Evolutionary conservation across 2,113 vertebrate species (phyloP).

Genomic region (Chlamydotis undulata): DNA sequence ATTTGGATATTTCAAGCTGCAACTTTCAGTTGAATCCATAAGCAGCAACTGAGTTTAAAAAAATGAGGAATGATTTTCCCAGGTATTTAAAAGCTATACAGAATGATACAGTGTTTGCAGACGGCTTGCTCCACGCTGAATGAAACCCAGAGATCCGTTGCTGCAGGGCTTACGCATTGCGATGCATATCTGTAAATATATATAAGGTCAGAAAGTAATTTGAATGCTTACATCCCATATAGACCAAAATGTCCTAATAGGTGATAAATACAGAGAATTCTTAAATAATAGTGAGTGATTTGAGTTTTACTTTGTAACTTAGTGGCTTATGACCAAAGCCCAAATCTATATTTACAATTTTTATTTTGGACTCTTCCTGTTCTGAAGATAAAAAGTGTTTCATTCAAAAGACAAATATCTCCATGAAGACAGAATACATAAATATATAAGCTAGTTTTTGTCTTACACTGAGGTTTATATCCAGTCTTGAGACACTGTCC

Average conservation of each 20-base stretch:
- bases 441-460: neutral
- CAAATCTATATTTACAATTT: neutral
- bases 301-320: neutral
- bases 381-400: neutral
- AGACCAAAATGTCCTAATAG: neutral
- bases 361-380: neutral
- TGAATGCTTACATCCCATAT: neutral
- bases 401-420: neutral
- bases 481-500: neutral
- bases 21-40: neutral
- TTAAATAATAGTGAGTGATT: neutral
- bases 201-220: neutral
- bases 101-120: neutral
- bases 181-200: neutral
- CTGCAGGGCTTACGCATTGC: neutral
- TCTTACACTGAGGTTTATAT: neutral
- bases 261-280: neutral
- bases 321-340: neutral
- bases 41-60: neutral
- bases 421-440: neutral
- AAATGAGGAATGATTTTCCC: neutral
- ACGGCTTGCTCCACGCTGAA: neutral
- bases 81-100: neutral
- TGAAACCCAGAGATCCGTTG: neutral
- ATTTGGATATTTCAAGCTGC: conserved; percentile 18